These are phyloP conservation scores for Xylophagus ater DNA, from an alignment of 2,888 invertebrate genomes.

Conservation along the genomic window DNA sequence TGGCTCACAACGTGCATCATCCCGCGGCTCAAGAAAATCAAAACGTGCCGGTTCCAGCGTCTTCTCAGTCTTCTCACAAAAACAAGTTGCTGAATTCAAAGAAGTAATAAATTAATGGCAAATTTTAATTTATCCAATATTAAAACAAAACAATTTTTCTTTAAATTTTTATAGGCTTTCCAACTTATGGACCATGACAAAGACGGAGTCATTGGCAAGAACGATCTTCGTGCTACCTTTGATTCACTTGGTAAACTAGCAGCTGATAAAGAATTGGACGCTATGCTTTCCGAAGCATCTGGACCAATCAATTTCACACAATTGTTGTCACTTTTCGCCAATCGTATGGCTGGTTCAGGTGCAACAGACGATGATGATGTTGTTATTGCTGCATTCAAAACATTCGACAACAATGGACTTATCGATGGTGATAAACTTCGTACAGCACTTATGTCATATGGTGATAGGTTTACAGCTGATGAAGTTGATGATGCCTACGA, in stretches of 20 bases:
- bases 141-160: background rate
- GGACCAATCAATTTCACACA: conserved; percentile 95
- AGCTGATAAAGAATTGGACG: conserved; percentile 81
- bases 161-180: conserved; percentile 57
- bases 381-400: conserved; percentile 83
- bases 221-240: conserved; percentile 82
- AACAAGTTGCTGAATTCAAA: conserved; percentile 93
- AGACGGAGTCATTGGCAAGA: conserved; percentile 81
- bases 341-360: conserved; percentile 82
- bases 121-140: background rate
- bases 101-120: conserved; percentile 48
- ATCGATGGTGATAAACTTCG: conserved; percentile 83
- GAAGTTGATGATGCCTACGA: conserved; percentile 89
- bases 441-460: conserved; percentile 85
- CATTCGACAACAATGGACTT: conserved; percentile 79
- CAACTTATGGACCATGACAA: conserved; percentile 93
- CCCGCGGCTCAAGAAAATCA: conserved; percentile 47
- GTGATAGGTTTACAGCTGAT: conserved; percentile 80
- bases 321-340: conserved; percentile 81
- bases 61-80: conserved; percentile 94
- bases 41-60: conserved; percentile 90
- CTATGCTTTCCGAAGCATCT: conserved; percentile 77
- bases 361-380: conserved; percentile 84
- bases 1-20: conserved; percentile 72
- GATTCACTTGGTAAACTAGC: conserved; percentile 85